Conservation (phyloP, 2,113 vertebrate genomes). For the Irena cyanogastra region DNA sequence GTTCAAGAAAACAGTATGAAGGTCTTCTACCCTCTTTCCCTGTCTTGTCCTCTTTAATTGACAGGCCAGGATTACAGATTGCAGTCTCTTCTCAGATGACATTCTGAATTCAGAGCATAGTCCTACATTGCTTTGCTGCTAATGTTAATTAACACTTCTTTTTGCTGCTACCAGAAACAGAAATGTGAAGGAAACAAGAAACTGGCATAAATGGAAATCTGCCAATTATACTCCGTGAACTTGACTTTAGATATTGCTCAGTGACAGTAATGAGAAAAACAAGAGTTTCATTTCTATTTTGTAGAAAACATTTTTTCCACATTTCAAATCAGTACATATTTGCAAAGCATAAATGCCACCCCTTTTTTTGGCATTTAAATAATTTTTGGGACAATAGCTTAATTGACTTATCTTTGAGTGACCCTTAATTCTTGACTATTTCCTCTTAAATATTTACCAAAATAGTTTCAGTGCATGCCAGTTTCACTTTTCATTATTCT, state of each 20-base stretch:
- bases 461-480: background rate
- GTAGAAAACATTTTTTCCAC: background rate
- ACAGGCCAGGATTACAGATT: background rate
- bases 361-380: background rate
- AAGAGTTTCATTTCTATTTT: background rate
- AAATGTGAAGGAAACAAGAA: slow-evolving; percentile 15
- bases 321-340: background rate
- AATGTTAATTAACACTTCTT: slow-evolving; percentile 48
- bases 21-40: slow-evolving; percentile 6
- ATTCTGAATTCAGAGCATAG: background rate
- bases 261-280: background rate
- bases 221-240: background rate
- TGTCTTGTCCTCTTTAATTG: slow-evolving; percentile 3
- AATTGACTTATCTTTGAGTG: background rate
- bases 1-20: slow-evolving; percentile 58
- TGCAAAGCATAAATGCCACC: background rate
- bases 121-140: background rate
- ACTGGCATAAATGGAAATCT: background rate
- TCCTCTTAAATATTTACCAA: background rate
- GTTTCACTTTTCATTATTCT: background rate
- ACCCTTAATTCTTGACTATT: background rate
- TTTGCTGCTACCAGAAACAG: background rate
- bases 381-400: background rate
- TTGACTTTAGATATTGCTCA: background rate
- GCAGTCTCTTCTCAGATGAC: background rate